phyloP scores from a whole-genome alignment of 2,888 invertebrate species.

The Aphelenchoides bicaudatus region DNA sequence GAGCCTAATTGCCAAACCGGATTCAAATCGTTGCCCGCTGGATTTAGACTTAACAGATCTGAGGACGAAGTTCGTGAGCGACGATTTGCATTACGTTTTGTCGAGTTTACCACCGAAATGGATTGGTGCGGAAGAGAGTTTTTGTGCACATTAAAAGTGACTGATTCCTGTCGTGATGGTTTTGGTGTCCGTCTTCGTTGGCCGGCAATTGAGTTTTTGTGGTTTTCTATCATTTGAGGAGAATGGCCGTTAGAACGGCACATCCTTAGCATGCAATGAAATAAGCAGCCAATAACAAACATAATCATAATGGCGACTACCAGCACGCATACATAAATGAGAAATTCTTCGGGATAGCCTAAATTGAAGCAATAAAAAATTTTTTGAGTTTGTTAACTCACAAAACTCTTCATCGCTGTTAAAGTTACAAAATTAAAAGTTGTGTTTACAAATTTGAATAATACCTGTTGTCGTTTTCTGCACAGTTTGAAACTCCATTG shows the following conservation, averaged over 20 bases:
- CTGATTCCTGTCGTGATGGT: neutral
- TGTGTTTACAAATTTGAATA: no score
- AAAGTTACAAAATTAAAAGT: no score
- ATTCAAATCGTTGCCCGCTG: no score
- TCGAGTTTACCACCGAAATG: neutral
- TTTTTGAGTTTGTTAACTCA: conserved; percentile 31
- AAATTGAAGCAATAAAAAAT: neutral
- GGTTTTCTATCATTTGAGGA: neutral
- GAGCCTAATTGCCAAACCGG: no score
- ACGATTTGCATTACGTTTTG: neutral
- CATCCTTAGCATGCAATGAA: no score
- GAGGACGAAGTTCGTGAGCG: neutral
- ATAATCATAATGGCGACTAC: neutral
- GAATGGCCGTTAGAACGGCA: no score
- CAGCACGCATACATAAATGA: conserved; percentile 9
- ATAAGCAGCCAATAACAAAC: conserved; percentile 6
- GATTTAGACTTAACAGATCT: no score
- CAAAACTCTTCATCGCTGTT: conserved; percentile 61
- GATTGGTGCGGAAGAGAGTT: neutral
- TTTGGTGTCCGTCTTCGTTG: neutral
- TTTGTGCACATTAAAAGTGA: neutral
- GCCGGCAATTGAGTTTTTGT: neutral
- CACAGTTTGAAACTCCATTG: conserved; percentile 63
- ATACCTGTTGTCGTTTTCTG: conserved; percentile 62
- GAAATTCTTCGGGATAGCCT: conserved; percentile 12